phyloP scores from a whole-genome alignment of 2,113 vertebrate genomes.

The Gila orcuttii region DNA sequence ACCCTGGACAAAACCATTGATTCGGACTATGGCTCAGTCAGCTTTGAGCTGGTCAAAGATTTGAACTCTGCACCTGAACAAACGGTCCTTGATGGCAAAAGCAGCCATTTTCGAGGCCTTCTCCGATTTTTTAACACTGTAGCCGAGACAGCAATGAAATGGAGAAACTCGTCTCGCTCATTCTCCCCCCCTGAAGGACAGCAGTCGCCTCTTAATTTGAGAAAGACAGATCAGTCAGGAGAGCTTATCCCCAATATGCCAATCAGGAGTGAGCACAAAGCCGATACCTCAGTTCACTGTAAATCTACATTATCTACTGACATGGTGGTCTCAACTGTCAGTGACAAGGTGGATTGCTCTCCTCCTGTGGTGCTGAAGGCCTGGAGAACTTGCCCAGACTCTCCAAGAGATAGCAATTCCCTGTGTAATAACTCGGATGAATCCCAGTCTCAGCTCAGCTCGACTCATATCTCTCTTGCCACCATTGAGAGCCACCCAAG shows the following conservation, averaged over 20 bases:
- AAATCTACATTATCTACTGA: constrained; percentile 66
- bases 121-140: constrained; percentile 85
- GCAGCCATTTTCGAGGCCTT: constrained; percentile 80
- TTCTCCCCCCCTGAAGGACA: constrained; percentile 81
- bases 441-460: constrained; percentile 55
- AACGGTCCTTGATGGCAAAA: constrained; percentile 72
- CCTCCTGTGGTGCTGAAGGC: constrained; percentile 69
- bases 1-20: constrained; percentile 77
- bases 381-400: constrained; percentile 66
- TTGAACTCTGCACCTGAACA: constrained; percentile 69
- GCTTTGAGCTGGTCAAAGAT: constrained; percentile 77
- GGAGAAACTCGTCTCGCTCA: constrained; percentile 79
- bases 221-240: constrained; percentile 63
- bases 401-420: constrained; percentile 63
- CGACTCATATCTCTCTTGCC: constrained; percentile 57
- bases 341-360: constrained; percentile 57
- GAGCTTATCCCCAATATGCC: constrained; percentile 67
- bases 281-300: constrained; percentile 60
- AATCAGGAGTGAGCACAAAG: constrained; percentile 65
- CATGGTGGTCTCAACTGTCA: constrained; percentile 51
- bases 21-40: constrained; percentile 78
- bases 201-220: constrained; percentile 67
- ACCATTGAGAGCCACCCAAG: constrained; percentile 67
- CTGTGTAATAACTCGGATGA: constrained; percentile 53
- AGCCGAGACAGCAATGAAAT: constrained; percentile 84